Base-by-base conservation (phyloP, 2,113 vertebrate species). In the Picathartes gymnocephalus region DNA sequence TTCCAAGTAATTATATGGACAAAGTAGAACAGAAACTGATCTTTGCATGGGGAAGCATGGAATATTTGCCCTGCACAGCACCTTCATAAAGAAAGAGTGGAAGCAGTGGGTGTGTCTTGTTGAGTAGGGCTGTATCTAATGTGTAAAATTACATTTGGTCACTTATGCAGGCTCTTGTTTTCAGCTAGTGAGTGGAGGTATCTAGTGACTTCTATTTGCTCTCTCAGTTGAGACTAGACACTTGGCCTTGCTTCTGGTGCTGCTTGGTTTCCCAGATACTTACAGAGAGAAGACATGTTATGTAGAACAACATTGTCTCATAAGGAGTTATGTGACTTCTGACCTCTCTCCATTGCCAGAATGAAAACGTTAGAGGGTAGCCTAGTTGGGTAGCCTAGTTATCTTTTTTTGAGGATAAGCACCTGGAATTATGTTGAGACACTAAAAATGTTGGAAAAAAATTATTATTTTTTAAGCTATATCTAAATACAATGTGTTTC, bases 181-280 rank as follows among this genome's bases (percentile, higher is more conserved):
- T 23, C 37, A 51, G 0, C 10, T 56, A 42, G 10, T 39, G 16
- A 9, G 4, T 47, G 12, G 37, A 70, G 12, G 11, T 23, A 4
- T 56, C n/a, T 57, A 23, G 20, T 60, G 22, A 25, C 11, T 64
- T 64, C 31, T 69, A 3, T n/a, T 45, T 81, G 6, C 23, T 85
- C 24, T 73, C 10, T 78, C 15, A 8, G 28, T 8, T 50, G 16
- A 74, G 15, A 12, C 27, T 35, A 57, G 35, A 54, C n/a, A 68
- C 0, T 1, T 25, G 45, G 8, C 33, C 70, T 81, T 73, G 33
- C 15, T 69, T 70, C 35, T 28, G 8, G 14, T 69, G 9, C 11
- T 6, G 0, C 42, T 74, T 88, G 23, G 39, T 73, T 50, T 78
- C 23, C 30, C 33, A n/a, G 11, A 1, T n/a, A 21, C 3, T 58